Evolutionary conservation across 2,113 vertebrate genomes (phyloP).

Genomic region (Lota lota): DNA sequence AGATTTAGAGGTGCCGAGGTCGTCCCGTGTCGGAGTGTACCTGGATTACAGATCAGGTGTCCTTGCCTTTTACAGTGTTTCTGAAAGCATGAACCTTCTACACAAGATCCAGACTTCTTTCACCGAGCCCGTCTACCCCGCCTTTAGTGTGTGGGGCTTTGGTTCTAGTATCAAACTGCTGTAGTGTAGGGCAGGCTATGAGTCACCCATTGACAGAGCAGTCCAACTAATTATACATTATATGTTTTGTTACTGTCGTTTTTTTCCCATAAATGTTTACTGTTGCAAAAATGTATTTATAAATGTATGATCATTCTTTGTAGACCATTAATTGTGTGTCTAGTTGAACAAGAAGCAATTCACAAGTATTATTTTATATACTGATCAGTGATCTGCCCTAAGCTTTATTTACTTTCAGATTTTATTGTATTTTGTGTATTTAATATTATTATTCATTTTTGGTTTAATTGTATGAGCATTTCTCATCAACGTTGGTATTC

Average conservation of each 20-base stretch:
- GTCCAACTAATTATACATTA: not conserved
- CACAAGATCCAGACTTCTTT: conserved; percentile 74
- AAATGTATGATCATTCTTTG: not conserved
- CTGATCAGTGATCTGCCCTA: too few relatives aligned
- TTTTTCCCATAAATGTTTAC: not conserved
- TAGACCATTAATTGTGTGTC: not conserved
- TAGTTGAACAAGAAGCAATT: too few relatives aligned
- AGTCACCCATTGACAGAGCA: too few relatives aligned
- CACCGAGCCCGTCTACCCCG: conserved; percentile 73
- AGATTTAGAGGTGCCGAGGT: conserved; percentile 48
- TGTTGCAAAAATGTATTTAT: not conserved
- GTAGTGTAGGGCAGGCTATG: not conserved
- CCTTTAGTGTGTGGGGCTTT: conserved; percentile 82
- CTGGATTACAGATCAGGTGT: conserved; percentile 67
- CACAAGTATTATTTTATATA: too few relatives aligned
- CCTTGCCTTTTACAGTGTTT: conserved; percentile 76
- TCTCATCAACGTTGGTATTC: too few relatives aligned
- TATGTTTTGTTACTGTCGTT: not conserved
- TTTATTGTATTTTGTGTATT: not conserved
- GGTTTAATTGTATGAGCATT: too few relatives aligned
- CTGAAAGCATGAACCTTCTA: conserved; percentile 71
- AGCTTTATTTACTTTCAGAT: too few relatives aligned
- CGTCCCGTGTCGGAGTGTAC: conserved; percentile 75
- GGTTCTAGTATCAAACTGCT: conserved; percentile 62
- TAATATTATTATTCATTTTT: not conserved